Conservation (phyloP, 2,888 invertebrate genomes). For the Agonopterix subpropinquella region DNA sequence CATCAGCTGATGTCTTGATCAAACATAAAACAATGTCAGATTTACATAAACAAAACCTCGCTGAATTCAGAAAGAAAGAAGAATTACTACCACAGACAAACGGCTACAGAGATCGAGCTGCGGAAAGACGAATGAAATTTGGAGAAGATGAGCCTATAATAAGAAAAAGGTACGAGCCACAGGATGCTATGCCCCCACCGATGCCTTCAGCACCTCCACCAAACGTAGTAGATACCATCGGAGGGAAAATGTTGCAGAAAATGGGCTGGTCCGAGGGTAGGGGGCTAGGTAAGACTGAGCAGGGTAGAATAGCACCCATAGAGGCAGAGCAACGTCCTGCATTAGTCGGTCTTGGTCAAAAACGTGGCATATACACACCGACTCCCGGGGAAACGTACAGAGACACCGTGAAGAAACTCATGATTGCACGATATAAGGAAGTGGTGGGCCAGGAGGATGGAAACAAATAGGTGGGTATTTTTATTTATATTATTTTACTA, state of each 20-base stretch:
- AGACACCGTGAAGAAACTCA: slow-evolving; percentile 92
- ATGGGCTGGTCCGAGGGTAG: slow-evolving; percentile 99
- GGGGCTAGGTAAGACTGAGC: slow-evolving; percentile 94
- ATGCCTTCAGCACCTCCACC: slow-evolving; percentile 76
- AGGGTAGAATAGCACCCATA: slow-evolving; percentile 94
- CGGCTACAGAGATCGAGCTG: slow-evolving; percentile 94
- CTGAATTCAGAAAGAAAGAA: slow-evolving; percentile 61
- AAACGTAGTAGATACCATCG: slow-evolving; percentile 92
- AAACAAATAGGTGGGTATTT: slow-evolving; percentile 51
- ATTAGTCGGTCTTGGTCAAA: slow-evolving; percentile 91
- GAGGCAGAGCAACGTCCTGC: slow-evolving; percentile 83
- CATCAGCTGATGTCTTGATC: slow-evolving; percentile 88
- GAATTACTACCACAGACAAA: slow-evolving; percentile 48
- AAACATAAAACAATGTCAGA: slow-evolving; percentile 96
- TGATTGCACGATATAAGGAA: slow-evolving; percentile 92
- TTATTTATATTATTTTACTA: slow-evolving; percentile 15
- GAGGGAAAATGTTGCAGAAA: slow-evolving; percentile 95
- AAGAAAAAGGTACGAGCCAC: slow-evolving; percentile 59
- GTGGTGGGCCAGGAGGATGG: slow-evolving; percentile 78
- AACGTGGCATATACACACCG: slow-evolving; percentile 84
- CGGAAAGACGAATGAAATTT: slow-evolving; percentile 94
- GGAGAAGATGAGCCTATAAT: slow-evolving; percentile 84
- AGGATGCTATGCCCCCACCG: slow-evolving; percentile 49
- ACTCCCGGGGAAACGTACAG: slow-evolving; percentile 91
- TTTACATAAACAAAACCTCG: slow-evolving; percentile 93